phyloP scores from a whole-genome alignment of 2,113 vertebrate species.

The Diadophis punctatus region DNA sequence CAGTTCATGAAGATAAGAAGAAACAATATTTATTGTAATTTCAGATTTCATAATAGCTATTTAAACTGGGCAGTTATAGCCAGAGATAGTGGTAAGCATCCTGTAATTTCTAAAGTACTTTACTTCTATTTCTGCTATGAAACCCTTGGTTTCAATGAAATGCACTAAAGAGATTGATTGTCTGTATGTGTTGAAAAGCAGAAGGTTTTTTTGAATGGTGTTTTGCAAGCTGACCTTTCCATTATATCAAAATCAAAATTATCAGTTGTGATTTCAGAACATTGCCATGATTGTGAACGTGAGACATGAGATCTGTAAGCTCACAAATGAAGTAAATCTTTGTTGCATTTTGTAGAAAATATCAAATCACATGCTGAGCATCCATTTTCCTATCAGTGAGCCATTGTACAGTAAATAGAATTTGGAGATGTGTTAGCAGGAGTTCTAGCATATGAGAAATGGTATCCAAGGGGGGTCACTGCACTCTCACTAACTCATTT shows the following conservation, averaged over 20 bases:
- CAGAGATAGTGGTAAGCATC: neutral
- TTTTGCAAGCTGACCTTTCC: conserved; percentile 17
- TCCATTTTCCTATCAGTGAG: conserved; percentile 30
- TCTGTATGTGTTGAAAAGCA: conserved; percentile 2
- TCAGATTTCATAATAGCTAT: conserved; percentile 29
- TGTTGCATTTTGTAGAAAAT: conserved; percentile 31
- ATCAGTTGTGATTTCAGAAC: conserved; percentile 18
- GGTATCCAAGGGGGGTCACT: neutral
- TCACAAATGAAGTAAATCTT: conserved; percentile 36
- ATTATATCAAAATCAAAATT: neutral
- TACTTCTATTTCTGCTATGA: neutral
- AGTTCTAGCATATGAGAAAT: conserved; percentile 9
- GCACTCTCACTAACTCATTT: conserved; percentile 9
- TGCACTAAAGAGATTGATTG: conserved; percentile 18
- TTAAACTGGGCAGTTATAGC: conserved; percentile 23
- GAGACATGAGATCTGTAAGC: conserved; percentile 3
- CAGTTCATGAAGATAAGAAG: conserved; percentile 41
- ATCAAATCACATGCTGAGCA: conserved; percentile 10
- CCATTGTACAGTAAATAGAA: conserved; percentile 25
- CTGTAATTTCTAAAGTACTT: conserved; percentile 38
- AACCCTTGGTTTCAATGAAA: neutral
- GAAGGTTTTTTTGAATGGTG: neutral
- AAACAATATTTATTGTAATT: conserved; percentile 39
- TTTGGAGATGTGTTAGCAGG: neutral
- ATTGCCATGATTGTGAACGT: neutral